Evolutionary conservation across 2,113 vertebrate species (phyloP).

Genomic region (Percopsis transmontana): DNA sequence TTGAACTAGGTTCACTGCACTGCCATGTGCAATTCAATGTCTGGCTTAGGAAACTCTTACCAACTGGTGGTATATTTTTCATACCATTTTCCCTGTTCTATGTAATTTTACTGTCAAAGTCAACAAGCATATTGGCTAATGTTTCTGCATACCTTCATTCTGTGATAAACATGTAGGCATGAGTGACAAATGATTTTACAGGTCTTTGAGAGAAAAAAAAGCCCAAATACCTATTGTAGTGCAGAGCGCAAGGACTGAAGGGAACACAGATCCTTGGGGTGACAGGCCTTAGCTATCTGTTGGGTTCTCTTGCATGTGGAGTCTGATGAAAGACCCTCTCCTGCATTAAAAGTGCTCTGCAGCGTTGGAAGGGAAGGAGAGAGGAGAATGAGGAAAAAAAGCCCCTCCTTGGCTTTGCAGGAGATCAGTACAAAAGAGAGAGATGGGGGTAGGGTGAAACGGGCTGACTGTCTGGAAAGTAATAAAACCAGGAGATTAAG

Average conservation of each 20-base stretch:
- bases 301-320: constrained; percentile 63
- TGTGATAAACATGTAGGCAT: constrained; percentile 8
- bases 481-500: constrained; percentile 85
- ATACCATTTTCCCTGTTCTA: neutral
- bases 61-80: constrained; percentile 28
- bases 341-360: constrained; percentile 76
- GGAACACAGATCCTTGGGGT: constrained; percentile 34
- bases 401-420: constrained; percentile 74
- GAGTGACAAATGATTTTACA: constrained; percentile 15
- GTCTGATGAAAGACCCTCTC: constrained; percentile 75
- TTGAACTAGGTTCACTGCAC: constrained; percentile 24
- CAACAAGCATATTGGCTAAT: constrained; percentile 15
- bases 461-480: constrained; percentile 81
- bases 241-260: constrained; percentile 22
- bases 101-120: neutral
- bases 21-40: constrained; percentile 17
- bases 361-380: constrained; percentile 62
- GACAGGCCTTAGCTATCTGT: constrained; percentile 49
- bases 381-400: constrained; percentile 24
- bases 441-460: constrained; percentile 79
- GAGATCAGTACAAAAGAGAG: constrained; percentile 79
- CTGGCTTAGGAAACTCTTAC: neutral
- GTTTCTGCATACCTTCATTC: constrained; percentile 5
- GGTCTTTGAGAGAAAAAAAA: neutral
- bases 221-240: constrained; percentile 14